Percentiles rank a stretch among this genome's conserved stretches.
Evolutionary conservation across 2,888 invertebrate species (phyloP).

Genomic region (Plagodis dolabraria): DNA sequence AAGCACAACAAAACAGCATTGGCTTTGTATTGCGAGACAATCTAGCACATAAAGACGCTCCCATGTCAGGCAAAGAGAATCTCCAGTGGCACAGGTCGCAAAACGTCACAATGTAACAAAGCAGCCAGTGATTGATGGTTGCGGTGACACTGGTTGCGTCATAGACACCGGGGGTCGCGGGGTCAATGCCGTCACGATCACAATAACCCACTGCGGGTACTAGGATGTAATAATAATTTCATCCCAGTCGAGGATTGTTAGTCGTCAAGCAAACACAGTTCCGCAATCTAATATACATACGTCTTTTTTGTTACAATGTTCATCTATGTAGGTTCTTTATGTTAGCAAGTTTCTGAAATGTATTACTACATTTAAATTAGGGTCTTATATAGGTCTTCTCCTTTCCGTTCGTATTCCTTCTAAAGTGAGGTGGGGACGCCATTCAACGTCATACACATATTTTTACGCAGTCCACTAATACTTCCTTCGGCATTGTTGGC

Average conservation of each 20-base stretch:
- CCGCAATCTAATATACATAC: background rate
- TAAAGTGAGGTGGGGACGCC: no score
- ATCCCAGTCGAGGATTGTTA: slow-evolving; percentile 46
- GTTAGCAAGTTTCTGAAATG: no score
- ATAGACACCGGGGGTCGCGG: slow-evolving; percentile 65
- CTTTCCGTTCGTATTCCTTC: no score
- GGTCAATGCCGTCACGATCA: slow-evolving; percentile 78
- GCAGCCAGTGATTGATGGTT: slow-evolving; percentile 75
- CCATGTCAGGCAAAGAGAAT: slow-evolving; percentile 22
- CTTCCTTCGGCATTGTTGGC: no score
- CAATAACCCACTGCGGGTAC: slow-evolving; percentile 57
- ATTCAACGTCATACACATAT: background rate
- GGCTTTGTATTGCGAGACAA: background rate
- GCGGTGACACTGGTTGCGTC: slow-evolving; percentile 75
- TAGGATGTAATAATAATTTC: slow-evolving; percentile 49
- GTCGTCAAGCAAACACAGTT: slow-evolving; percentile 33
- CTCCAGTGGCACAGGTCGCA: slow-evolving; percentile 57
- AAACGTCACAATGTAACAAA: slow-evolving; percentile 77
- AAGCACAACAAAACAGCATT: no score
- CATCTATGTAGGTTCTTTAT: no score
- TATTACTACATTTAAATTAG: no score
- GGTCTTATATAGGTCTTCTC: no score
- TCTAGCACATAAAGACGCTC: background rate
- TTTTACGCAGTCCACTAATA: background rate
- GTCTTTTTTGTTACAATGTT: no score